Percentiles rank a stretch among this genome's conserved stretches.
phyloP scores from a whole-genome alignment of 2,797 vertebrate genomes.

The Fratercula arctica region DNA sequence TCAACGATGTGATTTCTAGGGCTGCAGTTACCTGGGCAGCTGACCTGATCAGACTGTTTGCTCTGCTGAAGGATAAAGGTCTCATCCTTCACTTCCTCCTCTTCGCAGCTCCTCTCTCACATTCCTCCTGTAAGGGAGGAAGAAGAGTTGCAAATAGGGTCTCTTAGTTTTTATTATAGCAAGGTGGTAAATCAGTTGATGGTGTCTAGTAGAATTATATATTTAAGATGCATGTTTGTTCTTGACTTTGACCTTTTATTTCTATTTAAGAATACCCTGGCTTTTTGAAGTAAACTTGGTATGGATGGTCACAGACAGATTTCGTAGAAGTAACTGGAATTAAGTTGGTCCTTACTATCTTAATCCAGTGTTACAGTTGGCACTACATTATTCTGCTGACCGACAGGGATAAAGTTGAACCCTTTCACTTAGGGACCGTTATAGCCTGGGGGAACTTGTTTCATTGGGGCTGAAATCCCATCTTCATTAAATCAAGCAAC shows the following conservation, averaged over 20 bases:
- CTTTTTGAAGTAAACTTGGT: neutral
- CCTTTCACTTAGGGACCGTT: neutral
- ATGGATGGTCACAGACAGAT: neutral
- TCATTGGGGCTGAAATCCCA: fast-evolving
- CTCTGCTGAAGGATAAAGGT: neutral
- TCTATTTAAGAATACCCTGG: neutral
- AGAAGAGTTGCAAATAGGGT: neutral
- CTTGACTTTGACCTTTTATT: neutral
- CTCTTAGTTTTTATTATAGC: neutral
- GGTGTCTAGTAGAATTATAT: neutral
- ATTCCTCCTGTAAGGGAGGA: neutral
- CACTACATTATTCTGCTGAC: neutral
- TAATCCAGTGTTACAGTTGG: neutral
- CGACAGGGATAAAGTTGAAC: neutral
- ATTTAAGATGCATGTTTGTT: neutral
- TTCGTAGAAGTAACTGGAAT: neutral
- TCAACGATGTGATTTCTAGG: neutral
- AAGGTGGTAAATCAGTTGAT: neutral
- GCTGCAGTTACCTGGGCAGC: neutral
- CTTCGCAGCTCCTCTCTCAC: neutral
- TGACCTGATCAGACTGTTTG: neutral
- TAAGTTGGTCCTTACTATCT: neutral
- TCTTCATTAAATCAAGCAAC: neutral
- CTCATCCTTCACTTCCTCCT: neutral
- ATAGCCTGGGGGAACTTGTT: neutral